Percentiles rank a stretch among this genome's conserved stretches.
Conservation (phyloP, 2,888 invertebrate genomes). For the Agrenia bidenticulata region DNA sequence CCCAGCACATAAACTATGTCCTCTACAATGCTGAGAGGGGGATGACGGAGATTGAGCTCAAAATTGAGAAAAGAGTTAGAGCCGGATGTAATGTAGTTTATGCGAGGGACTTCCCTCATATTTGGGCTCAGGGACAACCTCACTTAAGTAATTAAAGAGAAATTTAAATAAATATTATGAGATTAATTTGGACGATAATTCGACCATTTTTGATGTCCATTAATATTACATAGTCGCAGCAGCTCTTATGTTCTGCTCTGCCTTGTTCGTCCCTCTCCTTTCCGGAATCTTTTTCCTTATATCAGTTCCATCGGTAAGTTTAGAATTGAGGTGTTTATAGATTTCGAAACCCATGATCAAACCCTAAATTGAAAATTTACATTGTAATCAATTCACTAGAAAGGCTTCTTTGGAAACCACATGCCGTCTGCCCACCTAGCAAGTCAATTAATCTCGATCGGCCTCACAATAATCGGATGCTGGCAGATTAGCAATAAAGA, state of each 20-base stretch:
- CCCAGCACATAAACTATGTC: neutral
- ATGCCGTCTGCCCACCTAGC: constrained; percentile 14
- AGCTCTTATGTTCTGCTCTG: too few species aligned
- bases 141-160: constrained; percentile 19
- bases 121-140: constrained; percentile 17
- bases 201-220: too few species aligned
- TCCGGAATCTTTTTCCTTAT: too few species aligned
- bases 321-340: too few species aligned
- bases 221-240: too few species aligned
- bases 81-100: constrained; percentile 17
- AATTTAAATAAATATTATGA: too few species aligned
- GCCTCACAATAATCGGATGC: constrained; percentile 17
- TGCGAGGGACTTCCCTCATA: constrained; percentile 13
- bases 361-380: too few species aligned
- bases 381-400: constrained; percentile 9
- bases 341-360: too few species aligned
- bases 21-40: constrained; percentile 9
- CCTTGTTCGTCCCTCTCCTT: too few species aligned
- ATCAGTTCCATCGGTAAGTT: too few species aligned
- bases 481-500: constrained; percentile 13
- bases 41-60: constrained; percentile 8
- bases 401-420: neutral
- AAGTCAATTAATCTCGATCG: constrained; percentile 9
- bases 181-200: too few species aligned
- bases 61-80: constrained; percentile 11